Evolutionary conservation across 2,888 invertebrate species (phyloP), one percentile per base, ranked within the genome.

Genomic region (Malthinus seriepunctatus): DNA sequence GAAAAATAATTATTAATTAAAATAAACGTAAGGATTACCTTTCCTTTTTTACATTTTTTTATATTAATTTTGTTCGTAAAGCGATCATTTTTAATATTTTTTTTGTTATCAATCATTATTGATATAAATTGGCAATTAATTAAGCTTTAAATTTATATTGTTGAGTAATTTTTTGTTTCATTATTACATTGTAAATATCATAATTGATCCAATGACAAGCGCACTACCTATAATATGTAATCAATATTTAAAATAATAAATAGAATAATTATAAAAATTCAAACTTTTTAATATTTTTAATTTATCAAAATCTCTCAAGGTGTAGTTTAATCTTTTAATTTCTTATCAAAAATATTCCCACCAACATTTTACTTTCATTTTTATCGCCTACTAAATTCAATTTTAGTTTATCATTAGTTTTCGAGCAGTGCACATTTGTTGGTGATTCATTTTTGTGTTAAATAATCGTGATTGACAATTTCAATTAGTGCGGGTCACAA

Each of bases 141-240:
- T 59, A 74, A 75, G 75, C 75, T 76, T 77, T 76, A 76, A 76
- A 73, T 72, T 76, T 46, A 59, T 59, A 59, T 59, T 74, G 75
- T 76, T 76, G 71, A 77, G 76, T 78, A 76, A 75, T 72, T 70
- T 76, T 72, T 65, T 63, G 71, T 73, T 76, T 71, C 74, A 75
- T 76, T 76, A 74, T 75, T 76, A 77, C 78, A 79, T 77, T 79
- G 79, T 79, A 79, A 75, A 79, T 79, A 79, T 71, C 78, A 78
- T 78, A 76, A 75, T 78, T 78, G 78, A 78, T 76, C 77, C 75
- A 23, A 42, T 42, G 55, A 76, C 74, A 75, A 77, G 78, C 78
- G 78, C 78, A 77, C 75, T 76, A 77, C 75, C 76, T 77, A 78
- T 78, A 76, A 78, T 78, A 78, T 79, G 78, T 79, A 79, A 79